Evolutionary conservation across 2,797 vertebrate species (phyloP).

Genomic region (Heliangelus exortis): DNA sequence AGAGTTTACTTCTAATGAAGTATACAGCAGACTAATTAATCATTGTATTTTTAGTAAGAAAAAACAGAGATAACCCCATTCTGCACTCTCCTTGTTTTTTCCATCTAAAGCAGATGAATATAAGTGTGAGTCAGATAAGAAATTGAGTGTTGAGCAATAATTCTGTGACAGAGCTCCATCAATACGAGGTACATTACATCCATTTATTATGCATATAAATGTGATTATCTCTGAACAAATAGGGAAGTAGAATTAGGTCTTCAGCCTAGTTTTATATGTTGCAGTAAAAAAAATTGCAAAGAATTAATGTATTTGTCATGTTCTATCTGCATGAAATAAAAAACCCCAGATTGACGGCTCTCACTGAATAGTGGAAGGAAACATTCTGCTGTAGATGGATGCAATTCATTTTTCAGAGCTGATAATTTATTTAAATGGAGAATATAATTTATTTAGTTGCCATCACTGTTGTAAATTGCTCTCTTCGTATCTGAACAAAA

Average conservation of each 20-base stretch:
- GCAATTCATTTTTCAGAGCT: neutral
- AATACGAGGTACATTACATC: neutral
- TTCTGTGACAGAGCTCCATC: neutral
- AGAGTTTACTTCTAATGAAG: neutral
- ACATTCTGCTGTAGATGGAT: rapidly evolving
- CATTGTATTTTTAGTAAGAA: neutral
- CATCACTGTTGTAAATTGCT: neutral
- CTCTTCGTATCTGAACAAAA: neutral
- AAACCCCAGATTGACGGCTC: neutral
- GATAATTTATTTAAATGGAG: constrained; percentile 6
- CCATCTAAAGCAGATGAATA: neutral
- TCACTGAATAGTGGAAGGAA: neutral
- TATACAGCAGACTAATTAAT: neutral
- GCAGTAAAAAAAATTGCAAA: neutral
- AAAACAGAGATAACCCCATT: neutral
- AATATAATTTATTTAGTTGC: neutral
- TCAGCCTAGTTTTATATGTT: neutral
- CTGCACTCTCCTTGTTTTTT: neutral
- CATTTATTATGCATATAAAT: neutral
- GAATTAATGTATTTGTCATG: neutral
- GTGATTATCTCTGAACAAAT: neutral
- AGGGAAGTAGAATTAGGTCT: neutral
- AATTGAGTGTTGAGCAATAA: neutral
- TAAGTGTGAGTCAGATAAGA: neutral
- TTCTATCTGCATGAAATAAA: neutral